These are phyloP conservation scores for Enteromius thamalakanensis DNA, from an alignment of 2,797 vertebrate species.

Conservation along the genomic window DNA sequence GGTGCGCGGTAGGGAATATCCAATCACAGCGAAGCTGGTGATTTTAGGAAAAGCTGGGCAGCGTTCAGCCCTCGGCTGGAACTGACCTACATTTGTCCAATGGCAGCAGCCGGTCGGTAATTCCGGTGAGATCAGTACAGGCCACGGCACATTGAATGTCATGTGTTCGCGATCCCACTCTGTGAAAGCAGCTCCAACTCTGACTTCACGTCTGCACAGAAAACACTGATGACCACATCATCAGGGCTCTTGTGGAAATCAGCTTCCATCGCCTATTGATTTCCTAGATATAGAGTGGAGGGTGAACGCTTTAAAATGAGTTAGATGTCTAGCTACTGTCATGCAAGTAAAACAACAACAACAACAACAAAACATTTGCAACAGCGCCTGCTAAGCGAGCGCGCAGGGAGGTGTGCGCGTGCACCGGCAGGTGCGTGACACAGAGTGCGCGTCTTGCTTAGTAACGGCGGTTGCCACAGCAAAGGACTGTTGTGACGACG, in stretches of 20 bases:
- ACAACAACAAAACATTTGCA: too few relatives aligned
- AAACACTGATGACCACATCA: not conserved
- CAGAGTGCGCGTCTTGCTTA: conserved; percentile 32
- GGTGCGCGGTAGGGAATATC: not conserved
- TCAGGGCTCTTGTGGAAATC: not conserved
- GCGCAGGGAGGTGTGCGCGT: conserved; percentile 1
- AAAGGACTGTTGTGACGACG: conserved; percentile 48
- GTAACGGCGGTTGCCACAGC: conserved; percentile 60
- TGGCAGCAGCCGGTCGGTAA: conserved; percentile 64
- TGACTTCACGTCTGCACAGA: not conserved
- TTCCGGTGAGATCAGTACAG: conserved; percentile 53
- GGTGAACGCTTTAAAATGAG: not conserved
- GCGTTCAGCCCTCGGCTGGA: conserved; percentile 48
- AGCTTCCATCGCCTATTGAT: not conserved
- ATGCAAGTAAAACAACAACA: not conserved
- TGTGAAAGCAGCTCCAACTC: conserved; percentile 8
- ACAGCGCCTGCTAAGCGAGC: not conserved
- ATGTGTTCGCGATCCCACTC: conserved; percentile 60
- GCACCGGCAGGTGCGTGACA: conserved; percentile 19
- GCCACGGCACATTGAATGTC: conserved; percentile 70
- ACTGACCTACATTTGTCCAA: conserved; percentile 81
- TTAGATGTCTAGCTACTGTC: not conserved
- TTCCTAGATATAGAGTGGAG: not conserved
- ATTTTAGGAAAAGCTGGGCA: conserved; percentile 19
- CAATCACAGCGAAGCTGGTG: conserved; percentile 24